Evolutionary conservation across 1,140 invertebrate genomes (phyloP).

Genomic region (Delia radicum): DNA sequence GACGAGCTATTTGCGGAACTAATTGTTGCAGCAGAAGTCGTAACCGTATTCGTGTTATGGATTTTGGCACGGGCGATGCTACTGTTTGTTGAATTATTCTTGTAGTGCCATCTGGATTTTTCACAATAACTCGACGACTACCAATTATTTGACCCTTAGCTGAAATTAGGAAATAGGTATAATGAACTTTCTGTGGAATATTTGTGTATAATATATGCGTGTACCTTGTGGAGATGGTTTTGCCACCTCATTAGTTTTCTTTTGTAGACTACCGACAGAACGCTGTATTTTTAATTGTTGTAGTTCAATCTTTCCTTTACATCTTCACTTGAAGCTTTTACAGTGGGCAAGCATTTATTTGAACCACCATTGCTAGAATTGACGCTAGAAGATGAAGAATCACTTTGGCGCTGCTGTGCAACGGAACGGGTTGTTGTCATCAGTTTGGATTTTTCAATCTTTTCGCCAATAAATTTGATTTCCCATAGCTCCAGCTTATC

Average conservation of each 20-base stretch:
- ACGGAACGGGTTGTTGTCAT: conserved; percentile 69
- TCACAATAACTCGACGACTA: conserved; percentile 69
- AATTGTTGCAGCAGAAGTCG: conserved; percentile 42
- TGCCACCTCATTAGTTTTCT: conserved; percentile 68
- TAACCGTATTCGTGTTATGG: conserved; percentile 35
- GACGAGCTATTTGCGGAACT: too few species aligned
- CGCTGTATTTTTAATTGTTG: conserved; percentile 83
- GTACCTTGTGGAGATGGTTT: conserved; percentile 40
- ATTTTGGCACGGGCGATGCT: conserved; percentile 35
- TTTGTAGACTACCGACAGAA: conserved; percentile 79
- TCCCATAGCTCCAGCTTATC: conserved; percentile 96
- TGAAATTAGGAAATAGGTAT: conserved; percentile 5
- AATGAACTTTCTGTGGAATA: background rate
- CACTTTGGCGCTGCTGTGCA: conserved; percentile 44
- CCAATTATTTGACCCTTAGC: conserved; percentile 49
- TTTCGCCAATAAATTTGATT: conserved; percentile 93
- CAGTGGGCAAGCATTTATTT: conserved; percentile 27
- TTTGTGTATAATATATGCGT: background rate
- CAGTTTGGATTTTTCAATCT: conserved; percentile 68
- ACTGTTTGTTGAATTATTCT: conserved; percentile 66
- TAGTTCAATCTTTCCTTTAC: conserved; percentile 92
- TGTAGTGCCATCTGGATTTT: conserved; percentile 76
- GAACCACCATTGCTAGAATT: conserved; percentile 1
- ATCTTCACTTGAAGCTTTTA: conserved; percentile 61
- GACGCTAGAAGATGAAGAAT: background rate